Percentiles rank a stretch among this genome's conserved stretches.
phyloP scores from a whole-genome alignment of 2,888 invertebrate genomes.

The Rhingia campestris region DNA sequence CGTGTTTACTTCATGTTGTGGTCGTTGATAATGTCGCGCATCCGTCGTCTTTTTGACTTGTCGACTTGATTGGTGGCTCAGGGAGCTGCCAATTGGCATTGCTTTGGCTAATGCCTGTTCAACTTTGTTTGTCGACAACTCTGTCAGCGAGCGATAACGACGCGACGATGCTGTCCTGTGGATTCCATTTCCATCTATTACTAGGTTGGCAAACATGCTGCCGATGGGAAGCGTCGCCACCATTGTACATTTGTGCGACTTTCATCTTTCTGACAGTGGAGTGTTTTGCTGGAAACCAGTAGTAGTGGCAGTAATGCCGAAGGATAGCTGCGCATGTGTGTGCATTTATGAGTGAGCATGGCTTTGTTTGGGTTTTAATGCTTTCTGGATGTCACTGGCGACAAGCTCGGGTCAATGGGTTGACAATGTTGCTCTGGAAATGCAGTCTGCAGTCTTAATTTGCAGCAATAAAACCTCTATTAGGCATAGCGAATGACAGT shows the following conservation, averaged over 20 bases:
- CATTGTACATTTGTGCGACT: conserved; percentile 49
- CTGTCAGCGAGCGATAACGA: conserved; percentile 44
- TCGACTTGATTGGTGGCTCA: conserved; percentile 69
- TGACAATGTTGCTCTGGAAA: conserved; percentile 47
- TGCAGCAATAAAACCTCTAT: conserved; percentile 61
- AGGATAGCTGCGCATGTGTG: conserved; percentile 46
- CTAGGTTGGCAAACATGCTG: conserved; percentile 29
- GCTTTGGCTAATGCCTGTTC: conserved; percentile 60
- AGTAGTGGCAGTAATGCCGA: neutral
- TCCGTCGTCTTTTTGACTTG: conserved; percentile 69
- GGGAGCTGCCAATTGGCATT: conserved; percentile 65
- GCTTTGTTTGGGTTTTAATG: conserved; percentile 13
- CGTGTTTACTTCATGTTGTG: conserved; percentile 75
- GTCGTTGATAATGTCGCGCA: conserved; percentile 75
- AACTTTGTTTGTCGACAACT: conserved; percentile 57
- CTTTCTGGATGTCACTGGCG: conserved; percentile 30
- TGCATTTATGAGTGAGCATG: conserved; percentile 34
- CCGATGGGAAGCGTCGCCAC: conserved; percentile 33
- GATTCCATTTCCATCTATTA: conserved; percentile 58
- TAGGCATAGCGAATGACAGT: conserved; percentile 45
- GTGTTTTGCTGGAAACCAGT: conserved; percentile 5
- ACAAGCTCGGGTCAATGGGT: conserved; percentile 58
- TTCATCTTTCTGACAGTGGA: conserved; percentile 33
- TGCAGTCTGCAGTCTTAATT: conserved; percentile 54
- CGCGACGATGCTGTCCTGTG: conserved; percentile 39